Percentiles rank a stretch among this genome's conserved stretches.
phyloP scores from a whole-genome alignment of 2,113 vertebrate species.

The Nothobranchius kuhntae region DNA sequence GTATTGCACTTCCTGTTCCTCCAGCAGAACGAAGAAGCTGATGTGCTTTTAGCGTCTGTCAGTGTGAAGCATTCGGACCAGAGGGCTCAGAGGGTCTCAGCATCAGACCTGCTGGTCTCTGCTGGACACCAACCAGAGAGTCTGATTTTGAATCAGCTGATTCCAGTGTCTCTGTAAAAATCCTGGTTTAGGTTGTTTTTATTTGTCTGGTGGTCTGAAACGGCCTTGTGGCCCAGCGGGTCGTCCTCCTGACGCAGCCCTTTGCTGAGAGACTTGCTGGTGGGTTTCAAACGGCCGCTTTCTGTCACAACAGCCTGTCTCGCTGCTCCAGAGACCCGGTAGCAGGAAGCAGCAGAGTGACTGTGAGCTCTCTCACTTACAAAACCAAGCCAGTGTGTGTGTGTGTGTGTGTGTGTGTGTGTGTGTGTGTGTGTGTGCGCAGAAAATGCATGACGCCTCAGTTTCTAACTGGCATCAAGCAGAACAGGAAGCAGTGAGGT shows the following conservation, averaged over 20 bases:
- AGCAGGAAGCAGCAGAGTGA: conserved; percentile 67
- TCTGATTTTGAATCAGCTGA: too few species aligned
- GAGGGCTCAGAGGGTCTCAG: conserved; percentile 30
- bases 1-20: conserved; percentile 60
- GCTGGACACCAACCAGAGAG: conserved; percentile 18
- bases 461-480: conserved; percentile 60
- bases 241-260: background rate
- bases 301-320: conserved; percentile 41
- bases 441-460: conserved; percentile 63
- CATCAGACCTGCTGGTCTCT: conserved; percentile 11
- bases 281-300: conserved; percentile 1
- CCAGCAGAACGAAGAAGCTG: conserved; percentile 20
- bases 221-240: conserved; percentile 5
- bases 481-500: conserved; percentile 76
- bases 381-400: conserved; percentile 46
- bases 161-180: too few species aligned
- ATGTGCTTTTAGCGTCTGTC: conserved; percentile 7
- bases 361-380: conserved; percentile 60
- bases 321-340: conserved; percentile 31
- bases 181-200: too few species aligned
- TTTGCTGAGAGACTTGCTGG: background rate
- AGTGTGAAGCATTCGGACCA: background rate
- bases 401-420: conserved; percentile 32
- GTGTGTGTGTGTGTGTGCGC: conserved; percentile 27
- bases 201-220: background rate